Evolutionary conservation across 2,888 invertebrate genomes (phyloP).

Genomic region (Rhodophaea formosa): DNA sequence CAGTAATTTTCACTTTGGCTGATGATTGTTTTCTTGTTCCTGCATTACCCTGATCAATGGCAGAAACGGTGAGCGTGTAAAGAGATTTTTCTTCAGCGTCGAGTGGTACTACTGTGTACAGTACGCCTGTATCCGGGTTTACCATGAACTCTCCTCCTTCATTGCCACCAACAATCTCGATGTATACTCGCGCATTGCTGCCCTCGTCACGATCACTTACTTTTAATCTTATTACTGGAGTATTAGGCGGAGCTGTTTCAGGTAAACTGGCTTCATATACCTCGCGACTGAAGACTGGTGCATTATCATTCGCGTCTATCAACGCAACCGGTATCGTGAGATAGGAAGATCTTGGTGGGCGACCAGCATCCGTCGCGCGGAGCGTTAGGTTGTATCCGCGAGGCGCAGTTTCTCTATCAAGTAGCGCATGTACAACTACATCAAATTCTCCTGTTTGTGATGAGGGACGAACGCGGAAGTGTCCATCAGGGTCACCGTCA

Average conservation of each 20-base stretch:
- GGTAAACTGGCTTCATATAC: slow-evolving; percentile 93
- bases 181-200: slow-evolving; percentile 90
- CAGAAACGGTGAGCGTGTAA: slow-evolving; percentile 93
- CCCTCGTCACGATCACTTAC: slow-evolving; percentile 93
- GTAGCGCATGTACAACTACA: slow-evolving; percentile 87
- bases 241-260: slow-evolving; percentile 93
- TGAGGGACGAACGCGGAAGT: slow-evolving; percentile 87
- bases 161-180: slow-evolving; percentile 95
- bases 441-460: slow-evolving; percentile 87
- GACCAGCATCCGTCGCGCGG: slow-evolving; percentile 91
- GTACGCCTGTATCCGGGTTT: slow-evolving; percentile 93
- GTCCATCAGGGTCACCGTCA: slow-evolving; percentile 94
- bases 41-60: slow-evolving; percentile 92
- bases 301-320: slow-evolving; percentile 90
- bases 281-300: slow-evolving; percentile 92
- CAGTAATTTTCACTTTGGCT: slow-evolving; percentile 93
- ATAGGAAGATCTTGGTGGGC: slow-evolving; percentile 88
- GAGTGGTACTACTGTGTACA: slow-evolving; percentile 89
- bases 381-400: slow-evolving; percentile 93
- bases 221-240: slow-evolving; percentile 92
- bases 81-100: slow-evolving; percentile 93
- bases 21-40: slow-evolving; percentile 93
- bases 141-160: slow-evolving; percentile 93
- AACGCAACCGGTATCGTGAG: slow-evolving; percentile 91
- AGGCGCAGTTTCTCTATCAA: slow-evolving; percentile 89